Evolutionary conservation across 1,140 invertebrate species (phyloP).

Genomic region (Leptonema lineaticorne): DNA sequence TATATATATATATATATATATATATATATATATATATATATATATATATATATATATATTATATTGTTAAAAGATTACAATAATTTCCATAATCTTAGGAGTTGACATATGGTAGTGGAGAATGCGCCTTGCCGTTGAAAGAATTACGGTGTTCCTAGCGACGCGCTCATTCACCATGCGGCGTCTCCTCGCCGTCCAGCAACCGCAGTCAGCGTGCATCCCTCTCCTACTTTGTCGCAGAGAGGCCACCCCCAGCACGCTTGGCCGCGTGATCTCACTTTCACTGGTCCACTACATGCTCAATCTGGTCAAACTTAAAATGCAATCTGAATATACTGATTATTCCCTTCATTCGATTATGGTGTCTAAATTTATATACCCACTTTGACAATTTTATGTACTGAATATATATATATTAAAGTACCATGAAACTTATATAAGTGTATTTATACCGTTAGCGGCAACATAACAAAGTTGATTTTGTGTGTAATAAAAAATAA

Average conservation of each 20-base stretch:
- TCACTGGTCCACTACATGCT: slow-evolving; percentile 21
- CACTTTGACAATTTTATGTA: no score
- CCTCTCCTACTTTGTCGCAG: slow-evolving; percentile 27
- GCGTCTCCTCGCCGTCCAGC: slow-evolving; percentile 40
- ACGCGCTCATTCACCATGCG: slow-evolving; percentile 37
- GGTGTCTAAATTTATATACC: no score
- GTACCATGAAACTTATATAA: neutral
- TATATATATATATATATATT: no score
- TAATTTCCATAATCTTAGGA: slow-evolving; percentile 33
- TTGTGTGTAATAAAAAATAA: neutral
- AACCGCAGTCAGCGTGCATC: slow-evolving; percentile 42
- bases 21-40: no score
- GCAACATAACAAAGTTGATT: neutral
- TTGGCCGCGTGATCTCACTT: slow-evolving; percentile 29
- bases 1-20: no score
- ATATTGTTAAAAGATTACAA: no score
- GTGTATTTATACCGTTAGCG: no score
- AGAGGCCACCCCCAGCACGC: slow-evolving; percentile 22
- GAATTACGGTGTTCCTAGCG: slow-evolving; percentile 54
- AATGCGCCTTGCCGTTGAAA: slow-evolving; percentile 49
- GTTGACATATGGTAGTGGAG: slow-evolving; percentile 39
- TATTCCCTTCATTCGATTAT: no score
- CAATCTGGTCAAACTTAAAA: no score
- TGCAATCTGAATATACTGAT: neutral
- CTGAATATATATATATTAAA: neutral